Conservation (phyloP, 2,797 vertebrate genomes). For the Danio aesculapii region DNA sequence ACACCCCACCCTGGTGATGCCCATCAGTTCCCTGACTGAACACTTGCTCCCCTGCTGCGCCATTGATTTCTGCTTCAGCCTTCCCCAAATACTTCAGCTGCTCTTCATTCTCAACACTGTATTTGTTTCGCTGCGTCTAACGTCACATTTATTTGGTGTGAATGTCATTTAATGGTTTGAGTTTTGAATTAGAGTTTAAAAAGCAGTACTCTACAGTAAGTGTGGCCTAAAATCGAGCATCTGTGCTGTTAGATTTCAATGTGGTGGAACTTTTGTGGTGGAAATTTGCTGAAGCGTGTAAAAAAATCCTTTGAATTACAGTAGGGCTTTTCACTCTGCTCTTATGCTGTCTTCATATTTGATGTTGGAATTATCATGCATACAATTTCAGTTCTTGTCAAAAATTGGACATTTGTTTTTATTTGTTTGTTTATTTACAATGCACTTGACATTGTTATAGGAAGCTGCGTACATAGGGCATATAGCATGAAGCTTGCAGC, state of each 20-base stretch:
- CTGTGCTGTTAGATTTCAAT: neutral
- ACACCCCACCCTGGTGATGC: slow-evolving; percentile 50
- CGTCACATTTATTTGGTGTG: neutral
- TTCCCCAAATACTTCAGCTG: neutral
- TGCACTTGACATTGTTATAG: too few species aligned
- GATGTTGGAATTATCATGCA: too few species aligned
- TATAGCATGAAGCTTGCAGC: too few species aligned
- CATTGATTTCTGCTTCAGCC: slow-evolving; percentile 87
- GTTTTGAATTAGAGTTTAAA: neutral
- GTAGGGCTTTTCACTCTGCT: too few species aligned
- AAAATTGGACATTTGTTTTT: too few species aligned
- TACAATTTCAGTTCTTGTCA: too few species aligned
- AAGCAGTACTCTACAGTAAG: neutral
- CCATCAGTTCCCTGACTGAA: slow-evolving; percentile 79
- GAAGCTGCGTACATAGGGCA: too few species aligned
- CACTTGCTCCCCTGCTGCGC: slow-evolving; percentile 71
- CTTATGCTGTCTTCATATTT: too few species aligned
- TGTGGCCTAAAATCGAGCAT: neutral
- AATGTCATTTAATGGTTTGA: neutral
- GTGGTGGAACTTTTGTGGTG: neutral
- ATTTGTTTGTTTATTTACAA: too few species aligned
- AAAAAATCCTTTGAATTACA: neutral
- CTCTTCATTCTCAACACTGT: neutral
- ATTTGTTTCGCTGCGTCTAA: neutral
- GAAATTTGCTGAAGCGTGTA: neutral